Percentiles rank a stretch among this genome's conserved stretches.
phyloP scores from a whole-genome alignment of 2,797 vertebrate species.

The Tiaroga cobitis region DNA sequence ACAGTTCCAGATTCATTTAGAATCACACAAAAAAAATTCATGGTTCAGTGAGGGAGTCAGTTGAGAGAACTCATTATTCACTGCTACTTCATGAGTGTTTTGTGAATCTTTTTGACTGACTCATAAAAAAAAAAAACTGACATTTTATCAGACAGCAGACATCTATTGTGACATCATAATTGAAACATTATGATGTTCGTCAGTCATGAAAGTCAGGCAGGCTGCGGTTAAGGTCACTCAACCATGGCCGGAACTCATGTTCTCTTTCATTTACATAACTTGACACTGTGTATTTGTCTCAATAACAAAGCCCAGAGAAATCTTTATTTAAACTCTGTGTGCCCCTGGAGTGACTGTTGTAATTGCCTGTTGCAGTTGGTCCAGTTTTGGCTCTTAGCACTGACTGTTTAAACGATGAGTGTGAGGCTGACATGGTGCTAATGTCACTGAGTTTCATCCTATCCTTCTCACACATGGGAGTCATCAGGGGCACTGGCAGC shows the following conservation, averaged over 20 bases:
- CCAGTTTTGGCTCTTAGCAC: constrained; percentile 18
- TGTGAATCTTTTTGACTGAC: background rate
- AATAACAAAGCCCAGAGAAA: constrained; percentile 26
- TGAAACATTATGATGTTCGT: background rate
- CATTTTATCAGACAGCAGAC: background rate
- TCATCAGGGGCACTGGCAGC: constrained; percentile 32
- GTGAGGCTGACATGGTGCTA: constrained; percentile 28
- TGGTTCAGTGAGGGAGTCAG: background rate
- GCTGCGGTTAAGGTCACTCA: background rate
- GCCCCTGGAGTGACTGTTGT: constrained; percentile 33
- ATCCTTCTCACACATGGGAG: constrained; percentile 2
- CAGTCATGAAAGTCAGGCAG: background rate
- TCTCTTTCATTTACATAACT: constrained; percentile 25
- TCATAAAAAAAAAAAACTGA: background rate
- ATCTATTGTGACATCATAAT: background rate
- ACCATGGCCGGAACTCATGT: constrained; percentile 1
- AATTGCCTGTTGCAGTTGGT: constrained; percentile 17
- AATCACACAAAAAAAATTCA: background rate
- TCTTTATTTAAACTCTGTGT: constrained; percentile 36
- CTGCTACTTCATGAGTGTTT: background rate
- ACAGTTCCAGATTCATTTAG: background rate
- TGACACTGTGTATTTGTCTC: constrained; percentile 18
- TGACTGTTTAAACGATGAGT: constrained; percentile 19
- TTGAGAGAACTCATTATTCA: background rate
- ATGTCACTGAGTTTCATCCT: constrained; percentile 41